A percentile compares a stretch with the other conserved stretches of the same genome.
Conservation (phyloP, 2,113 vertebrate species). For the Pollimyrus isidori region DNA sequence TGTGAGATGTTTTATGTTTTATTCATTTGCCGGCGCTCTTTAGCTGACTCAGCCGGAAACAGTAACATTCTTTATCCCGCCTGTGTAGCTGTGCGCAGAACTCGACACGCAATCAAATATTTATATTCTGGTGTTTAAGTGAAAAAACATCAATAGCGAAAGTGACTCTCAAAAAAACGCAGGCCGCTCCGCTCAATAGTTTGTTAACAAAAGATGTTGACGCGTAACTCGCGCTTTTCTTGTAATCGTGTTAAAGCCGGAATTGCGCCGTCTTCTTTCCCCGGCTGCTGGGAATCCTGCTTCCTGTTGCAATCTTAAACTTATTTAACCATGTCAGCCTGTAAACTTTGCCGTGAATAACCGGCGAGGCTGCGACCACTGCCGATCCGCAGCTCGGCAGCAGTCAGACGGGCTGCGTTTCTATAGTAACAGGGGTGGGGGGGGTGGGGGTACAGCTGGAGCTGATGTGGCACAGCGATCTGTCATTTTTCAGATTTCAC, state of each 20-base stretch:
- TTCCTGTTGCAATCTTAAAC: neutral
- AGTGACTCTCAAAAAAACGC: neutral
- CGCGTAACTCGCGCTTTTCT: neutral
- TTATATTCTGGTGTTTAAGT: neutral
- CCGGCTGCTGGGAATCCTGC: neutral
- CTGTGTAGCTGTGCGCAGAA: neutral
- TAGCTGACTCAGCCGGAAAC: neutral
- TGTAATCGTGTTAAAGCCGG: neutral
- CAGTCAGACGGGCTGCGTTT: neutral
- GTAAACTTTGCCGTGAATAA: constrained; percentile 14
- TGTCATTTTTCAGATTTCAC: constrained; percentile 2
- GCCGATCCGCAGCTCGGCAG: neutral
- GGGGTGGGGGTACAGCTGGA: neutral
- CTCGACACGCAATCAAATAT: neutral
- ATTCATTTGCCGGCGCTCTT: neutral
- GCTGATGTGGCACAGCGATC: neutral
- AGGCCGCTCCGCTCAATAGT: neutral
- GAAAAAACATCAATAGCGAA: neutral
- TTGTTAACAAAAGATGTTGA: neutral
- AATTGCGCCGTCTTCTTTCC: neutral
- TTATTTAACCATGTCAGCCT: neutral
- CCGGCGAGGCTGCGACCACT: neutral
- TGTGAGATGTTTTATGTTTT: neutral
- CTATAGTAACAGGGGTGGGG: too few relatives aligned
- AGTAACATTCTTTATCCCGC: neutral